Base-by-base conservation (phyloP, 1,140 invertebrate species). In the Notospermus geniculatus region DNA sequence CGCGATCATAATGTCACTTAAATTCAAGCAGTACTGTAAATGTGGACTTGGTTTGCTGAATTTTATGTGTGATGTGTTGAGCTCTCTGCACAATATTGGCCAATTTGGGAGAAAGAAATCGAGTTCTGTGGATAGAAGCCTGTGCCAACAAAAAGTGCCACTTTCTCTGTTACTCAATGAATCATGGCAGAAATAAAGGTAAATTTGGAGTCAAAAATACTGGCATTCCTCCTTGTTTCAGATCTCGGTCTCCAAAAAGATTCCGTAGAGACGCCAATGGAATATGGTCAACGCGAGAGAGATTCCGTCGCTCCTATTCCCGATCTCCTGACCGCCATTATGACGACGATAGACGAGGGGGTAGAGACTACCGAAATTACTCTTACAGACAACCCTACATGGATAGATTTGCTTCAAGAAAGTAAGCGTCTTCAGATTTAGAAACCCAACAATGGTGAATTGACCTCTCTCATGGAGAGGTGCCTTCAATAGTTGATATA, bases 391-490 rank as follows among this genome's bases (percentile, higher is more conserved):
- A 36, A 61, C 54, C 32, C 50, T 29, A 13, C 43, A 30, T 7
- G 57, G 39, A 50, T 36, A 39, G 15, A 58, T 55, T 46, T 43
- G 23, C 52, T 28, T n/a, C 23, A 32, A 27, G 43, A 60, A 29
- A 43, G 52, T 15, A 32, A 28, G 22, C 29, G 36, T 22, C 39
- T 54, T 50, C 39, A 54, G 43, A 43, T n/a, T n/a, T n/a, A n/a
- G n/a, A n/a, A n/a, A n/a, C n/a, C n/a, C n/a, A n/a, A n/a, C n/a
- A n/a, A n/a, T 30, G 29, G 32, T 45, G 4, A 36, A 41, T 58
- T 32, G 54, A 39, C 52, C 54, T 15, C 41, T 19, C 36, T 60
- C 64, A 25, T 57, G 54, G 41, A 65, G 50, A 52, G 57, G 52
- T 63, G 11, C 46, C 29, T 32, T 27, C 36, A 9, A 7, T 36